Conservation (phyloP, 2,113 vertebrate genomes). For the Seriola aureovittata region DNA sequence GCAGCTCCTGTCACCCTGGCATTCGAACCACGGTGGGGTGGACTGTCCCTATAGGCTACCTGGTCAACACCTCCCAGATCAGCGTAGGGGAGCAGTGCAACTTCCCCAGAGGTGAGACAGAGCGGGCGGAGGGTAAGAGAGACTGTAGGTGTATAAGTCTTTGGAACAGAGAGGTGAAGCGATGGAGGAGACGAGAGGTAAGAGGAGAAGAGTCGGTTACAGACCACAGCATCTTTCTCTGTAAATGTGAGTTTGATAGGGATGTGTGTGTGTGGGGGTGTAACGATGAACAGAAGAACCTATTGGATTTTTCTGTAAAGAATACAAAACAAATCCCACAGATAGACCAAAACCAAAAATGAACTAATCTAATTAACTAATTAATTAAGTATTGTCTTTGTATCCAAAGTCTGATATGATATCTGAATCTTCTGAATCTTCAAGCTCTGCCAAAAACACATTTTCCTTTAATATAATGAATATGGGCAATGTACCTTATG, state of each 20-base stretch:
- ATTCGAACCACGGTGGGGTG: slow-evolving; percentile 87
- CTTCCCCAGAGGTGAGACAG: slow-evolving; percentile 82
- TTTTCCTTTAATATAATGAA: no score
- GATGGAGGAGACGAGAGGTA: slow-evolving; percentile 21
- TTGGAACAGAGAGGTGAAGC: slow-evolving; percentile 40
- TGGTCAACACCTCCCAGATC: slow-evolving; percentile 88
- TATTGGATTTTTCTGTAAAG: background rate
- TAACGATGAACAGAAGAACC: background rate
- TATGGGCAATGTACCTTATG: no score
- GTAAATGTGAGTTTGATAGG: background rate
- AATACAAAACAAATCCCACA: background rate
- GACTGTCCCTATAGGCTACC: slow-evolving; percentile 87
- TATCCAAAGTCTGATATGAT: no score
- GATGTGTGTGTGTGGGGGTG: background rate
- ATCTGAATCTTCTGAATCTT: no score
- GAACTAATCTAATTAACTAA: background rate
- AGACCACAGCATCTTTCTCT: slow-evolving; percentile 22
- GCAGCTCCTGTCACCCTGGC: slow-evolving; percentile 87
- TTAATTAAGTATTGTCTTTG: no score
- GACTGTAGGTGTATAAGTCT: background rate
- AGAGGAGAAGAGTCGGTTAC: slow-evolving; percentile 34
- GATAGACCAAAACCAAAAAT: background rate
- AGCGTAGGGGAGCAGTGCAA: slow-evolving; percentile 87
- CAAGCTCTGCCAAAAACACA: background rate
- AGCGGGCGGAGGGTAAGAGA: no score